These are phyloP conservation scores for Ciona savignyi DNA, from an alignment of 23 tunicate species.

Conservation along the genomic window DNA sequence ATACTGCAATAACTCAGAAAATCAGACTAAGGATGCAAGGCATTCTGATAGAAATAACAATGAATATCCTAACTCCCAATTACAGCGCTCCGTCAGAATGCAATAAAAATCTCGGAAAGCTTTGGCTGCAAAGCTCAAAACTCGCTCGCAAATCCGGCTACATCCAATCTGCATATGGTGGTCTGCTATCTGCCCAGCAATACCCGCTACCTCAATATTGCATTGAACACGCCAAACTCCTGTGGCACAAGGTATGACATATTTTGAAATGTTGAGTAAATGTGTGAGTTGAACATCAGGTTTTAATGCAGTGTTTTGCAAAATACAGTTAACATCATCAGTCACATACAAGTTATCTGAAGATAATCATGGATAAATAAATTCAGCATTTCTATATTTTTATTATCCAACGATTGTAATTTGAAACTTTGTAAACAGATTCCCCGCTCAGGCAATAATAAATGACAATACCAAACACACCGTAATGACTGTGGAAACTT, in stretches of 20 bases:
- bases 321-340: too few species aligned
- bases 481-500: not conserved
- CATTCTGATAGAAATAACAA: too few species aligned
- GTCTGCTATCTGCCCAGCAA: slow-evolving; percentile 66
- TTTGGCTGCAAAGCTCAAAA: slow-evolving; percentile 80
- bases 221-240: slow-evolving; percentile 84
- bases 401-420: too few species aligned
- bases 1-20: too few species aligned
- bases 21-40: too few species aligned
- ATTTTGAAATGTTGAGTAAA: too few species aligned
- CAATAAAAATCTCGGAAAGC: slow-evolving; percentile 41
- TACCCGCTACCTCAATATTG: slow-evolving; percentile 61
- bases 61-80: too few species aligned
- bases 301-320: too few species aligned
- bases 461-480: too few species aligned
- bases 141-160: slow-evolving; percentile 63
- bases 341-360: not conserved
- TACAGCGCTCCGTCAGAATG: not conserved
- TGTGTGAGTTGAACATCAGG: too few species aligned
- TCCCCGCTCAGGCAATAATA: too few species aligned
- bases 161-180: slow-evolving; percentile 63
- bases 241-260: slow-evolving; percentile 85
- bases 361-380: not conserved
- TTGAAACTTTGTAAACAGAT: not conserved
- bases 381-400: too few species aligned